phyloP scores from a whole-genome alignment of 2,113 vertebrate species.

The Ceyx margarethae region DNA sequence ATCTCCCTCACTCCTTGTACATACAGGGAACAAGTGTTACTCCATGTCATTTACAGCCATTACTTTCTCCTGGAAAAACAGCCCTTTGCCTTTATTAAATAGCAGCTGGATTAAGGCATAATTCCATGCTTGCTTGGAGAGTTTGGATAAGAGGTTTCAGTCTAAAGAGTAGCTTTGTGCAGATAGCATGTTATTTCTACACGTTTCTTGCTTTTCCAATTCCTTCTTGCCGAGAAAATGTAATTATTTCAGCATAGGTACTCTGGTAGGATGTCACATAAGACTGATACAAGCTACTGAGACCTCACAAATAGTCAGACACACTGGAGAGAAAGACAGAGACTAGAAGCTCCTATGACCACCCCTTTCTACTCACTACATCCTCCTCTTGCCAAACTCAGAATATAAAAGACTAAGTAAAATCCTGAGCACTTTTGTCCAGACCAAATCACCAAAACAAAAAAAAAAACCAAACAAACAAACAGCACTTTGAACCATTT shows the following conservation, averaged over 20 bases:
- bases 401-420: neutral
- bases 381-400: neutral
- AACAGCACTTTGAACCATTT: neutral
- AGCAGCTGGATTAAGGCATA: neutral
- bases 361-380: neutral
- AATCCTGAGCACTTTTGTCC: neutral
- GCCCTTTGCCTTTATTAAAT: neutral
- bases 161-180: neutral
- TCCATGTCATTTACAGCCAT: neutral
- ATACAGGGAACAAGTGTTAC: neutral
- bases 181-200: neutral
- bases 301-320: neutral
- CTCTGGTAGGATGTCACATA: neutral
- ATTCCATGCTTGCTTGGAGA: neutral
- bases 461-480: too few species aligned
- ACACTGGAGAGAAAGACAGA: neutral
- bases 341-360: neutral
- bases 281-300: neutral
- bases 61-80: neutral
- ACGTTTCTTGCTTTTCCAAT: neutral
- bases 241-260: neutral
- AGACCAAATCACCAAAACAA: neutral
- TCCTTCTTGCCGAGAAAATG: fast-evolving
- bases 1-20: neutral
- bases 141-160: neutral